Base-by-base conservation (phyloP, 2,888 invertebrate genomes). In the Thelaira solivaga region DNA sequence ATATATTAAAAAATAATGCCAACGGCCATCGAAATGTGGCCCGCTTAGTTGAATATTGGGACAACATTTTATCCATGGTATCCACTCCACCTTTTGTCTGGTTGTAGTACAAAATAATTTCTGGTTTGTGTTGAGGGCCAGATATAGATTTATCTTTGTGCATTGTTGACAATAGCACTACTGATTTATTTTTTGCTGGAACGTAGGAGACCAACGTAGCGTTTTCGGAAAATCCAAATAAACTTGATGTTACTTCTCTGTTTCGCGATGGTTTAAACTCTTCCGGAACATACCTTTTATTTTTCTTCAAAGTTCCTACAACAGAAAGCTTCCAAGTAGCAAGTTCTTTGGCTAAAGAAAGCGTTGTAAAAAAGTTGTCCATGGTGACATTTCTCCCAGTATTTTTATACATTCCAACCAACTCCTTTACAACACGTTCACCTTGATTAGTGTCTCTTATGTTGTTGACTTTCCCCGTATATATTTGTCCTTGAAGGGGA, bases 361-460 rank as follows among this genome's bases (percentile, higher is more conserved):
- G 22, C 3, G 22, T 6, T 20, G 45, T 53, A 53, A 53, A 53
- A 53, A 53, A 34, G 20, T 53, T 53, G 11, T 53, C 36, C 36
- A 36, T 53, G 8, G 20, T 41, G 22, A 59, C 43, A 26, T 41
- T 59, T 26, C 57, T 59, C 16, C 41, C 39, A 5, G 45, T 2
- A 5, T 20, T 45, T 45, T 45, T 45, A 11, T 20, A 45, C 11
- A 22, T 20, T 1, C 22, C 22, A 1, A 45, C 45, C 2, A 45
- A 11, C 20, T 45, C 22, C 18, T 45, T 45, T 45, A 22, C 45
- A 11, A 45, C 11, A n/a, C 22, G n/a, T 13, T 36, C 36, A 13
- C 13, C 36, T 13, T 6, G 36, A 7, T 24, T 49, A 1, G 6
- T 20, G 26, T 49, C 22, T 13, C 49, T 49, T 49, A 49, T 6